Evolutionary conservation across 2,113 vertebrate genomes (phyloP), one percentile per base, ranked within the genome.

Genomic region (Chaenocephalus aceratus): DNA sequence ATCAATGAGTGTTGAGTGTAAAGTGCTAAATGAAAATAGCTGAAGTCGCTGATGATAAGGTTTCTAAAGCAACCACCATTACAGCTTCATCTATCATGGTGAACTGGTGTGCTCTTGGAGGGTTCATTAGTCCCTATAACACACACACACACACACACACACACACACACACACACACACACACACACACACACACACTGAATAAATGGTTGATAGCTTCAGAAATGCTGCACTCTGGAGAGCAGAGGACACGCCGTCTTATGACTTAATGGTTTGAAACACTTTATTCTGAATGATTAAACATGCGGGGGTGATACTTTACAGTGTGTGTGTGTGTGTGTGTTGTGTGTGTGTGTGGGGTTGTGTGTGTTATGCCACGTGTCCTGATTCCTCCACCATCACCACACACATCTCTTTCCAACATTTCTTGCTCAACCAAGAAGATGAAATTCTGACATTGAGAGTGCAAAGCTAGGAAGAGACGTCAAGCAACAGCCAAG

Each of bases 231-330:
- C 41, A 56, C 71, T 60, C 26, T 54, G 52, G 68, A 72, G 62
- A 72, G 48, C 26, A 49, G 54, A 83, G 21, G 34, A 65, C 53
- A 15, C 63, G 54, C 53, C 2, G 21, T 53, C 56, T 77, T 44
- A 62, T 78, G 78, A 72, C 66, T 87, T 81, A 59, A 84, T 75
- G 62, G 51, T 45, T 75, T 64, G 61, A 78, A 87, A 87, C 65
- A 44, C 61, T 84, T 77, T 58, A 83, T 72, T 75, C 78, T 78
- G 82, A 75, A 61, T 75, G 71, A 72, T 0, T 75, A 60, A 70
- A 70, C 51, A 67, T 66, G 63, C 11, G 13, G n/a, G 21, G 66
- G 56, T 46, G 65, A 67, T 77, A 77, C 66, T 80, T 45, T 52
- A 16, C 34, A 5, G 10, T 49, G 46, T 58, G 46, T 72, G 49